A percentile compares a stretch with the other conserved stretches of the same genome.
Conservation (phyloP, 1,140 invertebrate genomes). For the Conus betulinus region DNA sequence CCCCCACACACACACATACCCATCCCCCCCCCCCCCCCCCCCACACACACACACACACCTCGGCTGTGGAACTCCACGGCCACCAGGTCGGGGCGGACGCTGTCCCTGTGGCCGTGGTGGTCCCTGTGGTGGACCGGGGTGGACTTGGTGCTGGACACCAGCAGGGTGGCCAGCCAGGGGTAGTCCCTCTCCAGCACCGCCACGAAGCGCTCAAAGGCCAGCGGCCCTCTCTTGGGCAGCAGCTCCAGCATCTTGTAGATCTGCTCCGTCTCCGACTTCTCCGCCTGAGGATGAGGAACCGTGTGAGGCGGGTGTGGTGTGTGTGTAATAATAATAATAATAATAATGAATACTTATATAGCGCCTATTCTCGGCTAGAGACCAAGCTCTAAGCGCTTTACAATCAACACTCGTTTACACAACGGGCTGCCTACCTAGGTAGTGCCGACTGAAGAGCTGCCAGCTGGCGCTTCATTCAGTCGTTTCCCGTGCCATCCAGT, state of each 20-base stretch:
- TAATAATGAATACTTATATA: too few species aligned
- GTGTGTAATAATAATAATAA: too few species aligned
- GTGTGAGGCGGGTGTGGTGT: too few species aligned
- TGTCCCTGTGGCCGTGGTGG: not conserved
- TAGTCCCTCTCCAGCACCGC: slow-evolving; percentile 55
- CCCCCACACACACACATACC: not conserved
- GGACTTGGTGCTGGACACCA: slow-evolving; percentile 36
- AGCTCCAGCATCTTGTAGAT: slow-evolving; percentile 55
- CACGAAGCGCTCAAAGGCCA: slow-evolving; percentile 51
- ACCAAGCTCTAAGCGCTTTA: too few species aligned
- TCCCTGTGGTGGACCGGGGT: not conserved
- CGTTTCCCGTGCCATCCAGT: too few species aligned
- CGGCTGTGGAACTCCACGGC: not conserved
- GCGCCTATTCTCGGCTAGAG: too few species aligned
- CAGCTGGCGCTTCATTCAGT: too few species aligned
- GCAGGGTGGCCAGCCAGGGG: slow-evolving; percentile 56
- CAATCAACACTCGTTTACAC: too few species aligned
- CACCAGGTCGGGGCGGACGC: not conserved
- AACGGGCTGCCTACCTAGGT: too few species aligned
- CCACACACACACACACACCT: not conserved
- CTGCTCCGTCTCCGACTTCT: slow-evolving; percentile 25
- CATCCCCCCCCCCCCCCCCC: not conserved
- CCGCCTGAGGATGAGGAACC: not conserved
- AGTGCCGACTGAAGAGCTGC: too few species aligned
- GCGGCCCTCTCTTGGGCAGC: slow-evolving; percentile 60